Evolutionary conservation across 2,888 invertebrate species (phyloP).

Genomic region (Vanessa cardui): DNA sequence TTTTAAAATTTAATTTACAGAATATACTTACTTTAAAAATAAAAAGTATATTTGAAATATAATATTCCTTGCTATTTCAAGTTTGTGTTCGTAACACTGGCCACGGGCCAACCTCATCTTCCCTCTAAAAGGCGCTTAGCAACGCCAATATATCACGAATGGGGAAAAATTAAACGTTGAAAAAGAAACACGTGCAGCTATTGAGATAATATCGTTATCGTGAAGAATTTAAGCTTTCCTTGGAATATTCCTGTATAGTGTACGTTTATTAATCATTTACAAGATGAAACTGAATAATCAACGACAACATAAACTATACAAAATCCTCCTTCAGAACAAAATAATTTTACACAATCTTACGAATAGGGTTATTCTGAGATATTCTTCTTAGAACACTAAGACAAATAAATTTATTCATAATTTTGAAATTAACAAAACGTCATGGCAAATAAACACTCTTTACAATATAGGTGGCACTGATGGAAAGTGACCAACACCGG

Average conservation of each 20-base stretch:
- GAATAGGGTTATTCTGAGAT: no score
- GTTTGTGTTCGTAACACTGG: slow-evolving; percentile 41
- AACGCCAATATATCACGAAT: slow-evolving; percentile 46
- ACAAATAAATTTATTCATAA: no score
- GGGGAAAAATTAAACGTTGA: slow-evolving; percentile 35
- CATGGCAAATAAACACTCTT: no score
- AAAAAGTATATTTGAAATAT: slow-evolving; percentile 28
- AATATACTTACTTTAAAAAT: background rate
- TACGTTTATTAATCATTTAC: no score
- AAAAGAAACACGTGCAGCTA: slow-evolving; percentile 20
- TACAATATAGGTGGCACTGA: no score
- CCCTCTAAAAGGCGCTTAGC: slow-evolving; percentile 47
- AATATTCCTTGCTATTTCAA: slow-evolving; percentile 38
- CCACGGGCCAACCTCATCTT: slow-evolving; percentile 46
- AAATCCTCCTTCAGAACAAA: no score
- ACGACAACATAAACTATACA: no score
- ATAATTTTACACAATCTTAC: no score
- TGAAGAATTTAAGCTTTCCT: slow-evolving; percentile 6
- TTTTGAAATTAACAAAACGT: no score
- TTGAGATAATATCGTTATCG: slow-evolving; percentile 18
- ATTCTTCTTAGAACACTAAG: no score
- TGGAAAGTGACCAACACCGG: no score
- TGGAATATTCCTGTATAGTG: background rate
- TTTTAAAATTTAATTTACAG: background rate
- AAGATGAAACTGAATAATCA: no score